Conservation (phyloP, 2,888 invertebrate species). For the Leucophenga maculata region DNA sequence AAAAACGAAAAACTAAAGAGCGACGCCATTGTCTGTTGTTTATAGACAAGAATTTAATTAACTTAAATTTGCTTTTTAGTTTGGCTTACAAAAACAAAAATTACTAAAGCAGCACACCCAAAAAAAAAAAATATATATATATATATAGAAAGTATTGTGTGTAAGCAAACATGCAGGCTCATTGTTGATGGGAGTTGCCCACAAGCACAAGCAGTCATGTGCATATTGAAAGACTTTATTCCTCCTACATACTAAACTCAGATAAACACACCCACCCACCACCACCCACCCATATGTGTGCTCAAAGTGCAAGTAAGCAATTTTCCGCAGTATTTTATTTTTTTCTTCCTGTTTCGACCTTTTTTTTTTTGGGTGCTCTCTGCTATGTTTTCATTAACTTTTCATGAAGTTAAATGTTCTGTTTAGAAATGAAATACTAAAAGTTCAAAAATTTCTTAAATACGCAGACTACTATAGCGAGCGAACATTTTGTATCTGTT, state of each 20-base stretch:
- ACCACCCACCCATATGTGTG: background rate
- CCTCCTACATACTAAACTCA: no score
- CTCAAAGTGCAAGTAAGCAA: slow-evolving; percentile 15
- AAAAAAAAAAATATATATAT: background rate
- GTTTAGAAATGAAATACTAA: background rate
- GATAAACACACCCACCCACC: background rate
- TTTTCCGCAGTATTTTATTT: background rate
- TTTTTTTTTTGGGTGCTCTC: background rate
- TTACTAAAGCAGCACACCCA: background rate
- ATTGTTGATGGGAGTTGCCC: slow-evolving; percentile 11
- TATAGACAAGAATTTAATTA: slow-evolving; percentile 61
- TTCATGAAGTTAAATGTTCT: background rate
- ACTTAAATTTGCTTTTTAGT: slow-evolving; percentile 57
- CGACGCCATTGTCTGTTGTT: slow-evolving; percentile 38
- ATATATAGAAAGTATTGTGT: background rate
- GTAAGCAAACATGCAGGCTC: background rate
- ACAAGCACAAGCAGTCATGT: background rate
- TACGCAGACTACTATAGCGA: background rate
- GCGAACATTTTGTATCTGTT: background rate
- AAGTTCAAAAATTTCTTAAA: background rate
- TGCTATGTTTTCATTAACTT: slow-evolving; percentile 23
- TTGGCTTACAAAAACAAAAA: slow-evolving; percentile 15
- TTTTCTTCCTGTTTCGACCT: background rate
- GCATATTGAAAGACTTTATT: background rate
- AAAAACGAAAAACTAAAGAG: background rate